Percentiles rank a stretch among this genome's conserved stretches.
These are phyloP conservation scores for Tyrophagus putrescentiae DNA, from an alignment of 1,140 invertebrate species.

Conservation along the genomic window DNA sequence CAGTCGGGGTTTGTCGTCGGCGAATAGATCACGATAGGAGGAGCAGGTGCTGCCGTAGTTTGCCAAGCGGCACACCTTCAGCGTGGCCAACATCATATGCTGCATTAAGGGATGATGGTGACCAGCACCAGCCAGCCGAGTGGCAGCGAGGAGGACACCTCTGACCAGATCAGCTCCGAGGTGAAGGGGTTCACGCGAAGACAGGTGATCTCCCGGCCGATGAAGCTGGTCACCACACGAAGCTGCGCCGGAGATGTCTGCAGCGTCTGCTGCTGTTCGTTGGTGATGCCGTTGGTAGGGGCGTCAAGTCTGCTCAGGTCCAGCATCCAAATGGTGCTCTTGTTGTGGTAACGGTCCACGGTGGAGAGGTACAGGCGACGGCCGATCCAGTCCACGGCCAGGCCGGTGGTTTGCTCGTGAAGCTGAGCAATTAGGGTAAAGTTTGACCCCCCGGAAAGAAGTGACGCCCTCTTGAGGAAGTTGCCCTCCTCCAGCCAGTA, in stretches of 20 bases:
- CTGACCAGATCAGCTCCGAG: slow-evolving; percentile 45
- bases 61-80: slow-evolving; percentile 1
- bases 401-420: slow-evolving; percentile 46
- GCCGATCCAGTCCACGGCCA: slow-evolving; percentile 70
- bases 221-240: slow-evolving; percentile 38
- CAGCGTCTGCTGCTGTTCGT: no score
- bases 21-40: background rate
- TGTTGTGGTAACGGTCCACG: slow-evolving; percentile 33
- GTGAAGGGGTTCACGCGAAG: slow-evolving; percentile 45
- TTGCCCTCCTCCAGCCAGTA: slow-evolving; percentile 70
- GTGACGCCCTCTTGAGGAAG: slow-evolving; percentile 45
- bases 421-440: slow-evolving; percentile 48
- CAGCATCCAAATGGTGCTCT: slow-evolving; percentile 39
- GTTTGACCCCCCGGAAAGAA: background rate
- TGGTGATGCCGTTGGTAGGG: no score
- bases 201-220: slow-evolving; percentile 45
- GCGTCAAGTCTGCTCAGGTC: slow-evolving; percentile 39
- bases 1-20: background rate
- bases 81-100: background rate
- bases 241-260: background rate
- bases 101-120: background rate
- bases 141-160: background rate
- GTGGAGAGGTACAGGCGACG: slow-evolving; percentile 64
- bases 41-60: background rate
- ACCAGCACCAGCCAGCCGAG: background rate